These are phyloP conservation scores for Meiosimyza decipiens DNA, from an alignment of 2,888 invertebrate genomes.

Conservation along the genomic window DNA sequence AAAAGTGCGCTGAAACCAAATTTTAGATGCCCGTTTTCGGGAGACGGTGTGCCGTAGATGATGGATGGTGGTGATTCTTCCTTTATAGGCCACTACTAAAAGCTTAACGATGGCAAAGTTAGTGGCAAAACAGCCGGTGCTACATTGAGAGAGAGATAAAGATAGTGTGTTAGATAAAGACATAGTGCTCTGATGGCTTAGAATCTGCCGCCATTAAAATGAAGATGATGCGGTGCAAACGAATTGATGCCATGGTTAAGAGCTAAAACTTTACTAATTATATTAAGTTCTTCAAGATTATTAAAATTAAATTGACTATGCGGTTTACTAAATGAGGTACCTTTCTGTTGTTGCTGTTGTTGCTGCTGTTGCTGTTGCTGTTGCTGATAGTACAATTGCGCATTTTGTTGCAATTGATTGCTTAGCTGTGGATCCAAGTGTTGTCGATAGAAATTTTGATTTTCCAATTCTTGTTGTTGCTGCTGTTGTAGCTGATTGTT, in stretches of 20 bases:
- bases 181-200: constrained; percentile 44
- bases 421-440: constrained; percentile 59
- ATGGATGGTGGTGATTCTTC: background rate
- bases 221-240: constrained; percentile 64
- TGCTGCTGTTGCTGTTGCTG: constrained; percentile 51
- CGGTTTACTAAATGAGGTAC: constrained; percentile 43
- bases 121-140: background rate
- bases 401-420: constrained; percentile 64
- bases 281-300: constrained; percentile 79
- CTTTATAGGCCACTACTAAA: too few relatives aligned
- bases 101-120: background rate
- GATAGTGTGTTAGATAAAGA: background rate
- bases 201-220: constrained; percentile 56
- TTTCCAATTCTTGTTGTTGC: constrained; percentile 52
- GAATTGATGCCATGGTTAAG: constrained; percentile 77
- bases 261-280: constrained; percentile 83
- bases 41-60: too few relatives aligned
- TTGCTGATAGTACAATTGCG: constrained; percentile 61
- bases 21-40: too few relatives aligned
- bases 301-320: constrained; percentile 47
- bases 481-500: constrained; percentile 45
- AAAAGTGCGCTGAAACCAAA: constrained; percentile 17
- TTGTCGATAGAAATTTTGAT: constrained; percentile 63
- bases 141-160: background rate
- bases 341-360: constrained; percentile 42